phyloP scores from a whole-genome alignment of 2,113 vertebrate genomes.

The Hippotragus niger region DNA sequence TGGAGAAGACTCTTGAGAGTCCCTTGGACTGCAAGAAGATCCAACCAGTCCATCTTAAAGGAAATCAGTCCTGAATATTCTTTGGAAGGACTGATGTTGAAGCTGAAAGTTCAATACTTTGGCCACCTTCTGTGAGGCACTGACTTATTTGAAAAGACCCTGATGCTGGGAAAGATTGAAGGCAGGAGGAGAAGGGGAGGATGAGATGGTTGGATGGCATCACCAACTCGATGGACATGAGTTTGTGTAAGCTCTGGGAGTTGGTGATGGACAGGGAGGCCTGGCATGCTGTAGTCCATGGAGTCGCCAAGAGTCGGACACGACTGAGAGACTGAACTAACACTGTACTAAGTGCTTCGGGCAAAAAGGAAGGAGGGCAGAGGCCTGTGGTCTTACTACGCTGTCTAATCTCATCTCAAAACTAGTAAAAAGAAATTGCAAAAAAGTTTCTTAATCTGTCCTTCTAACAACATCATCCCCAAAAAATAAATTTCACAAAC shows the following conservation, averaged over 20 bases:
- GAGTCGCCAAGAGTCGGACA: neutral
- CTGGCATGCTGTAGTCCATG: neutral
- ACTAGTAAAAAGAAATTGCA: neutral
- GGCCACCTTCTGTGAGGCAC: neutral
- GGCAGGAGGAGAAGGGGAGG: neutral
- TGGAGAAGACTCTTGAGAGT: neutral
- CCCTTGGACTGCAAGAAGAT: neutral
- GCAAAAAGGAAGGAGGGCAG: neutral
- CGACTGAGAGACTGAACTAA: neutral
- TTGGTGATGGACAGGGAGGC: neutral
- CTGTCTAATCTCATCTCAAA: neutral
- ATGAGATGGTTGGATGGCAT: neutral
- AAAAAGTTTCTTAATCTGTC: neutral
- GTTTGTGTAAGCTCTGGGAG: neutral
- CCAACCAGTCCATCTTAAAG: neutral
- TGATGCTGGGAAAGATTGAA: neutral
- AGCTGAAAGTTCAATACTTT: neutral
- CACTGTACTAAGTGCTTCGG: neutral
- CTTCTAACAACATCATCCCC: neutral
- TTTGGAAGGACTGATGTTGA: neutral
- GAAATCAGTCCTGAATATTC: neutral
- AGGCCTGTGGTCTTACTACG: neutral
- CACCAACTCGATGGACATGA: neutral
- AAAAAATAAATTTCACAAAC: neutral
- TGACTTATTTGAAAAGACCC: neutral